Conservation (phyloP, 2,113 vertebrate genomes). For the Perca fluviatilis region DNA sequence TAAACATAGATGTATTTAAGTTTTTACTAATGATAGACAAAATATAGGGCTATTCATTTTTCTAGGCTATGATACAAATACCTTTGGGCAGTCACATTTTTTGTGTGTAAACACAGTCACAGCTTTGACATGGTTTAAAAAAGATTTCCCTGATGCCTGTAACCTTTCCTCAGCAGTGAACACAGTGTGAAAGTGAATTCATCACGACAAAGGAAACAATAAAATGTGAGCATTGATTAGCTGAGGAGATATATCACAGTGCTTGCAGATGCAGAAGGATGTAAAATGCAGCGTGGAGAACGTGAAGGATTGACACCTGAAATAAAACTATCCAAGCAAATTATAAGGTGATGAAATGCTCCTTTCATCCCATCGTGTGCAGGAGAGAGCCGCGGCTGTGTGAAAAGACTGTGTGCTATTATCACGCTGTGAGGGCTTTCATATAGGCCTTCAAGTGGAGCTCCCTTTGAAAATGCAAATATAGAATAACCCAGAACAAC, state of each 20-base stretch:
- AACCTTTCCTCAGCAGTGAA: constrained; percentile 1
- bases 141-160: neutral
- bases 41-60: too few species aligned
- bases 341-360: constrained; percentile 63
- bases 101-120: neutral
- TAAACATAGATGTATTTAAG: too few species aligned
- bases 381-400: constrained; percentile 40
- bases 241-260: constrained; percentile 59
- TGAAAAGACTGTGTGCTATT: constrained; percentile 56
- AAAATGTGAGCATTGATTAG: constrained; percentile 66
- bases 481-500: constrained; percentile 18
- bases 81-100: neutral
- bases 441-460: constrained; percentile 32
- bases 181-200: constrained; percentile 35
- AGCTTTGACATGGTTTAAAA: constrained; percentile 67
- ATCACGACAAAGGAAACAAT: constrained; percentile 49
- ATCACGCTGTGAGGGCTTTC: constrained; percentile 63
- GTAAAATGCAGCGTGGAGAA: constrained; percentile 20
- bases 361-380: constrained; percentile 18
- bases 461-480: constrained; percentile 70
- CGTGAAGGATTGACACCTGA: constrained; percentile 34
- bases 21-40: too few species aligned
- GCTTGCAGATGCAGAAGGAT: neutral
- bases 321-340: constrained; percentile 71
- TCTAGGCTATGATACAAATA: neutral